phyloP scores from a whole-genome alignment of 2,888 invertebrate species.

The Lithosia quadra region DNA sequence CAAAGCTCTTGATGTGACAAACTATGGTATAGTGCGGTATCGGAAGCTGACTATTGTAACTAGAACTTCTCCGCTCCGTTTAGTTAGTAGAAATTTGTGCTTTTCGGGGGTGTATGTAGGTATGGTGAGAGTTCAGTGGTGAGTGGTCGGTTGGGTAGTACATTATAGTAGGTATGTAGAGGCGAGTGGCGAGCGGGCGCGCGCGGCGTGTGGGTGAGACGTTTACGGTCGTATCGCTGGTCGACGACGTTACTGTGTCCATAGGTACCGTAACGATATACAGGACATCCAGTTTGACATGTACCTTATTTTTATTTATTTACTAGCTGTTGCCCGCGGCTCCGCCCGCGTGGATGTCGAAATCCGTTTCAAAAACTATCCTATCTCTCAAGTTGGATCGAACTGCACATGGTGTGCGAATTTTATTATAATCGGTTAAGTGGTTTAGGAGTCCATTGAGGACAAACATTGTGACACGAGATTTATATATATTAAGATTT shows the following conservation, averaged over 20 bases:
- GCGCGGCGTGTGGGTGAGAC: slow-evolving; percentile 85
- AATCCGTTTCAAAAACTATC: too few species aligned
- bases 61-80: slow-evolving; percentile 58
- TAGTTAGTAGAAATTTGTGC: slow-evolving; percentile 34
- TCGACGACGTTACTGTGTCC: slow-evolving; percentile 75
- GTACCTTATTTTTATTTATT: neutral
- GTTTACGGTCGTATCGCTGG: slow-evolving; percentile 86
- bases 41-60: slow-evolving; percentile 65
- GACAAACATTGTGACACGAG: too few species aligned
- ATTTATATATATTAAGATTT: too few species aligned
- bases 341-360: too few species aligned
- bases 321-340: too few species aligned
- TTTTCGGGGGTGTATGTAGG: slow-evolving; percentile 44
- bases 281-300: slow-evolving; percentile 16
- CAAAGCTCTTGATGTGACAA: slow-evolving; percentile 80
- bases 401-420: too few species aligned
- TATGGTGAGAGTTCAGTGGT: slow-evolving; percentile 56
- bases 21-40: slow-evolving; percentile 84
- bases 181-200: slow-evolving; percentile 81
- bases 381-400: too few species aligned
- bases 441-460: too few species aligned
- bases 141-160: slow-evolving; percentile 64
- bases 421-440: too few species aligned
- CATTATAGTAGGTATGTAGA: slow-evolving; percentile 80
- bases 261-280: slow-evolving; percentile 31